Evolutionary conservation across 1,140 invertebrate species (phyloP).

Genomic region (Drosophila saltans): DNA sequence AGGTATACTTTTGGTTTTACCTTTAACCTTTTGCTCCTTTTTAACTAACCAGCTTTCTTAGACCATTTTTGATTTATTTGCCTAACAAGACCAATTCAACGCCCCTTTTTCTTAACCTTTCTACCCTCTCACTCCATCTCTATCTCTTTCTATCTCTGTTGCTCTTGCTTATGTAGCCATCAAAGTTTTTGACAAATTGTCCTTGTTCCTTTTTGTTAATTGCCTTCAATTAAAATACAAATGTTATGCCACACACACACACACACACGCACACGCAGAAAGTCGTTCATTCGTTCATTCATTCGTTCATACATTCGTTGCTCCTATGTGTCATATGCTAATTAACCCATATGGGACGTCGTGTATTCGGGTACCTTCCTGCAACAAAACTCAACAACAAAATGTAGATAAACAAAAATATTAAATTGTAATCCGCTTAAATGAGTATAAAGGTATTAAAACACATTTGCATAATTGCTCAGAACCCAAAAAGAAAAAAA

Average conservation of each 20-base stretch:
- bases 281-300: constrained; percentile 42
- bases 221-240: constrained; percentile 65
- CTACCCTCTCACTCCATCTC: background rate
- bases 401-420: constrained; percentile 76
- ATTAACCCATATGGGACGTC: constrained; percentile 63
- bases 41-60: background rate
- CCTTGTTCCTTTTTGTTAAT: constrained; percentile 37
- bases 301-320: background rate
- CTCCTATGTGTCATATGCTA: constrained; percentile 46
- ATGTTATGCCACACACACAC: constrained; percentile 60
- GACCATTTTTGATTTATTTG: constrained; percentile 8
- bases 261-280: constrained; percentile 28
- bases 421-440: constrained; percentile 83
- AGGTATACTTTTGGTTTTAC: background rate
- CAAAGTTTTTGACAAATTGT: constrained; percentile 49
- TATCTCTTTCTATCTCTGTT: background rate
- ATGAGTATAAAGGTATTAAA: constrained; percentile 81
- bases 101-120: constrained; percentile 9
- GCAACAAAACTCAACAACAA: constrained; percentile 32
- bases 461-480: constrained; percentile 82
- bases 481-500: constrained; percentile 26
- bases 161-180: constrained; percentile 19
- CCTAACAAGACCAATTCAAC: background rate
- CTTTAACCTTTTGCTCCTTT: background rate
- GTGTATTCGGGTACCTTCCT: constrained; percentile 32